phyloP scores from a whole-genome alignment of 2,888 invertebrate species.

The Andrena hattorfiana region DNA sequence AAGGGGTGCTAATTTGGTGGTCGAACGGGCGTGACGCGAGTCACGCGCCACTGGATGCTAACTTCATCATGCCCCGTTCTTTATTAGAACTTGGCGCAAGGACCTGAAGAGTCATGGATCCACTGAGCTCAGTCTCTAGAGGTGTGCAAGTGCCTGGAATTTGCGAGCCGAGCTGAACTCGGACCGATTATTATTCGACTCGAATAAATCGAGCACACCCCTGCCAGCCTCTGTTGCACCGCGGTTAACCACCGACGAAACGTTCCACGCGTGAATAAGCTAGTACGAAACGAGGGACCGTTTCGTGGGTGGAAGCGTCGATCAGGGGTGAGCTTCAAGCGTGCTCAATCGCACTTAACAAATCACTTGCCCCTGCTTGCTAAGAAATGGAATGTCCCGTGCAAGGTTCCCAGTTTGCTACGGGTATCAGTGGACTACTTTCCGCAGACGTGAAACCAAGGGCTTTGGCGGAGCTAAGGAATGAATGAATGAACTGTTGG shows the following conservation, averaged over 20 bases:
- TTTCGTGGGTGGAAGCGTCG: neutral
- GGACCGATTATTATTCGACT: too few relatives aligned
- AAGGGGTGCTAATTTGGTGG: constrained; percentile 15
- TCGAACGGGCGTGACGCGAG: constrained; percentile 16
- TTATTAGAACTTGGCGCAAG: neutral
- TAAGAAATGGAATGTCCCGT: too few relatives aligned
- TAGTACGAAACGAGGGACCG: neutral
- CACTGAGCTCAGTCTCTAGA: neutral
- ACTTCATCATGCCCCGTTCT: constrained; percentile 40
- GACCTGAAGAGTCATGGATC: constrained; percentile 11
- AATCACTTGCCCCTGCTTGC: too few relatives aligned
- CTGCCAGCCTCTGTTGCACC: too few relatives aligned
- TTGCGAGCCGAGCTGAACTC: too few relatives aligned
- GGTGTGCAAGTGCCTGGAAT: too few relatives aligned
- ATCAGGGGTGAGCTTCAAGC: neutral
- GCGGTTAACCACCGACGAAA: neutral
- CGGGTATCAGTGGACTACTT: too few relatives aligned
- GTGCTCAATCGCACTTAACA: too few relatives aligned
- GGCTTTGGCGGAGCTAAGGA: neutral
- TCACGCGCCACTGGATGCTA: constrained; percentile 52
- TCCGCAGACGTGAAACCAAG: neutral
- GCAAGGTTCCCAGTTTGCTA: too few relatives aligned
- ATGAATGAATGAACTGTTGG: neutral
- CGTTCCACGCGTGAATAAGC: neutral
- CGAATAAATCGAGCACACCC: too few relatives aligned